These are phyloP conservation scores for Drosophila kikkawai DNA, from an alignment of 1,140 invertebrate genomes.

Conservation along the genomic window DNA sequence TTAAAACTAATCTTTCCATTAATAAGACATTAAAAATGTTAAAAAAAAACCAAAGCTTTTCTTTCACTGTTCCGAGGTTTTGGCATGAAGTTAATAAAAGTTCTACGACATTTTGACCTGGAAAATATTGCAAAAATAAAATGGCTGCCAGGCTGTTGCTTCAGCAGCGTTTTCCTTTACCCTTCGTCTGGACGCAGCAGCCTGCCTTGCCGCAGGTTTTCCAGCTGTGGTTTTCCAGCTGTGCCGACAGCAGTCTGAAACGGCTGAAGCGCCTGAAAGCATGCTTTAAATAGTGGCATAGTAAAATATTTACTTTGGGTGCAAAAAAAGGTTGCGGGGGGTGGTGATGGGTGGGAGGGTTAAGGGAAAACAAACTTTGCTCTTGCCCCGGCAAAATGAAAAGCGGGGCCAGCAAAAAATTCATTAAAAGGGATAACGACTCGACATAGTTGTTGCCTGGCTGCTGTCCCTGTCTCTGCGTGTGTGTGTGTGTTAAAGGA, in stretches of 20 bases:
- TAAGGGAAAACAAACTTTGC: slow-evolving; percentile 50
- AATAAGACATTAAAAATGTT: not conserved
- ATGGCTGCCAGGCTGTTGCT: slow-evolving; percentile 74
- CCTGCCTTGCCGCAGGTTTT: slow-evolving; percentile 26
- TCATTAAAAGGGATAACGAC: slow-evolving; percentile 83
- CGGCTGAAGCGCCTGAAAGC: slow-evolving; percentile 52
- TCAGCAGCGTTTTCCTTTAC: slow-evolving; percentile 15
- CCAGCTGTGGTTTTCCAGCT: slow-evolving; percentile 64
- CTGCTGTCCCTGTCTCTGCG: slow-evolving; percentile 12
- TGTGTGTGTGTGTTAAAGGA: slow-evolving; percentile 46
- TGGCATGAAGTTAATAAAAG: slow-evolving; percentile 75
- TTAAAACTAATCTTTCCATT: not conserved
- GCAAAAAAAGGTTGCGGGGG: slow-evolving; percentile 46
- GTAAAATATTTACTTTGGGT: slow-evolving; percentile 80
- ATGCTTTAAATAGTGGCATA: slow-evolving; percentile 79
- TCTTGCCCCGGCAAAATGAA: slow-evolving; percentile 48
- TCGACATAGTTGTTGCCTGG: slow-evolving; percentile 66
- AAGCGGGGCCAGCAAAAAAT: slow-evolving; percentile 71
- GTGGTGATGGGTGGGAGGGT: not conserved
- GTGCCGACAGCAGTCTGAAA: slow-evolving; percentile 46
- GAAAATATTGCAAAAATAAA: slow-evolving; percentile 82
- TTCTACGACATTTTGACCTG: slow-evolving; percentile 81
- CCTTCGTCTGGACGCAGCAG: slow-evolving; percentile 11
- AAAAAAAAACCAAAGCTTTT: not conserved
- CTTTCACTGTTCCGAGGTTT: slow-evolving; percentile 4